Conservation (phyloP, 1,140 invertebrate species). For the Drosophila baimaii region DNA sequence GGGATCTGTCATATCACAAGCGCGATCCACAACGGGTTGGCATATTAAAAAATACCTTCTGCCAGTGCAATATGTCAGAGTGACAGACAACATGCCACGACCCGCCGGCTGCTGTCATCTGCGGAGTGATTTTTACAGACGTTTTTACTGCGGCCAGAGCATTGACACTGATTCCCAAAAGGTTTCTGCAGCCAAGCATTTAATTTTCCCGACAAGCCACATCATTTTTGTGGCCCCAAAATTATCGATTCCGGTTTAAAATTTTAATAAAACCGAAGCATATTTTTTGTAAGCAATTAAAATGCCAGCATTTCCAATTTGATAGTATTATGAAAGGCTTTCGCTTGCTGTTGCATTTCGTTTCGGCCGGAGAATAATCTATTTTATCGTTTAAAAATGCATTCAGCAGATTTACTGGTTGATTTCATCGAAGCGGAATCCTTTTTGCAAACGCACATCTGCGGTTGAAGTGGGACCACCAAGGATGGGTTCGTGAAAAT, state of each 20-base stretch:
- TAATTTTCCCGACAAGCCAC: background rate
- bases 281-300: slow-evolving; percentile 59
- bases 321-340: slow-evolving; percentile 47
- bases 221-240: background rate
- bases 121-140: slow-evolving; percentile 25
- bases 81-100: slow-evolving; percentile 43
- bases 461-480: background rate
- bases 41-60: slow-evolving; percentile 41
- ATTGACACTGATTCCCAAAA: slow-evolving; percentile 48
- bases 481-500: background rate
- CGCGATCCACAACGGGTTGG: slow-evolving; percentile 26
- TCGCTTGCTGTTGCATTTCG: slow-evolving; percentile 15
- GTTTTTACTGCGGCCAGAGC: slow-evolving; percentile 25
- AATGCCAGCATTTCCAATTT: slow-evolving; percentile 55
- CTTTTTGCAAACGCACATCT: slow-evolving; percentile 13
- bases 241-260: slow-evolving; percentile 24
- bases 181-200: slow-evolving; percentile 14
- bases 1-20: slow-evolving; percentile 16
- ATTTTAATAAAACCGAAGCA: slow-evolving; percentile 17
- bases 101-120: slow-evolving; percentile 34
- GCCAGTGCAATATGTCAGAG: slow-evolving; percentile 31
- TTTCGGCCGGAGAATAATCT: slow-evolving; percentile 9
- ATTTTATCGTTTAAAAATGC: slow-evolving; percentile 34
- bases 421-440: slow-evolving; percentile 38
- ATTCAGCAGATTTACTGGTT: slow-evolving; percentile 46